phyloP scores from a whole-genome alignment of 2,797 vertebrate genomes.

The Falco novaeseelandiae region DNA sequence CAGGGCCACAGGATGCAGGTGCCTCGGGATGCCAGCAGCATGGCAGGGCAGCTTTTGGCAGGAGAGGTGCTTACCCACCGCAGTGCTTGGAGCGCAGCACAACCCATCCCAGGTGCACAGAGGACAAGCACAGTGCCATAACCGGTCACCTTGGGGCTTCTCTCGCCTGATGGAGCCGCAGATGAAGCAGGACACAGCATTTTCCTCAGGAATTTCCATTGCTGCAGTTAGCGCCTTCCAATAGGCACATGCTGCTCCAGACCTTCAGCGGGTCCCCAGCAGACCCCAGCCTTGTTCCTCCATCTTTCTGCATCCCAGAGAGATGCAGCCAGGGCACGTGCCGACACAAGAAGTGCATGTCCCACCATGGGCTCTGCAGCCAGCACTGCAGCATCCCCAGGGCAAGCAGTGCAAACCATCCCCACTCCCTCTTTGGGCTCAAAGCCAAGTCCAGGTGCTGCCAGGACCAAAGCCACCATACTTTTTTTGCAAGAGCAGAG shows the following conservation, averaged over 20 bases:
- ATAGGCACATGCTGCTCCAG: accelerated
- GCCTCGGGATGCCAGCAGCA: neutral
- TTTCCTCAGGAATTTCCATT: neutral
- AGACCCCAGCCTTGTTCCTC: neutral
- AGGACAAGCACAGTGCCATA: neutral
- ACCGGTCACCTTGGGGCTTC: neutral
- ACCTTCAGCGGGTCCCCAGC: neutral
- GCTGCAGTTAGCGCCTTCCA: neutral
- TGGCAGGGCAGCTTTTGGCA: accelerated
- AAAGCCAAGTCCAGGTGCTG: neutral
- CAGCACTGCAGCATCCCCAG: neutral
- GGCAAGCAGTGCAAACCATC: accelerated
- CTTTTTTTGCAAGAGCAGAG: neutral
- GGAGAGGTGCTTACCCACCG: neutral
- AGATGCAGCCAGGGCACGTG: accelerated
- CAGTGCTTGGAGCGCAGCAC: neutral
- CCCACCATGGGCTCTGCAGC: neutral
- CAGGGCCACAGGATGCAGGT: neutral
- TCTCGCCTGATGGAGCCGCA: neutral
- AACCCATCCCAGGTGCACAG: neutral
- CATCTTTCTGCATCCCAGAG: neutral
- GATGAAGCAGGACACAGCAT: neutral
- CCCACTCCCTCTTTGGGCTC: neutral
- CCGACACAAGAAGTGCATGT: accelerated
- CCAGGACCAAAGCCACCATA: neutral